phyloP scores from a whole-genome alignment of 2,797 vertebrate genomes.

The Anableps anableps region DNA sequence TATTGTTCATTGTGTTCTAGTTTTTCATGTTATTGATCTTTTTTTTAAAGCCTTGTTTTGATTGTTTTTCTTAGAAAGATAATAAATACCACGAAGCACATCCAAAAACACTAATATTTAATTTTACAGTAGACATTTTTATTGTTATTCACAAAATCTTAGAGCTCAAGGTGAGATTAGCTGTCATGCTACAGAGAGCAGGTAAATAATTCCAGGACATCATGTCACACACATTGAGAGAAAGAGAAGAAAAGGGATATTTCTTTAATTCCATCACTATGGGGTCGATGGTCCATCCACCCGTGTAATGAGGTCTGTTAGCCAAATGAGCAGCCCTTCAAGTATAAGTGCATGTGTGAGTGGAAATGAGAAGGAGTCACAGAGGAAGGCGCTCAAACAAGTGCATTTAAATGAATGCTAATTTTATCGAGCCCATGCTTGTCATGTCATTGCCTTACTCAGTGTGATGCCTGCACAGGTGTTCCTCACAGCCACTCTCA shows the following conservation, averaged over 20 bases:
- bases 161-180: constrained; percentile 64
- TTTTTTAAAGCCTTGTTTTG: neutral
- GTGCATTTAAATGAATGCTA: constrained; percentile 39
- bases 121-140: constrained; percentile 40
- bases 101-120: constrained; percentile 5
- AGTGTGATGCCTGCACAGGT: constrained; percentile 30
- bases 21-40: constrained; percentile 5
- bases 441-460: constrained; percentile 21
- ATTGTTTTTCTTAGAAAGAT: neutral
- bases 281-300: constrained; percentile 75
- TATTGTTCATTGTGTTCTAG: neutral
- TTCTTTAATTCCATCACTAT: constrained; percentile 71
- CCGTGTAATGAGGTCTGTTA: constrained; percentile 80
- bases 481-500: constrained; percentile 28
- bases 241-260: constrained; percentile 62
- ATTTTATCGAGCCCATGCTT: constrained; percentile 18
- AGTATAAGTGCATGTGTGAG: constrained; percentile 51
- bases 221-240: constrained; percentile 58
- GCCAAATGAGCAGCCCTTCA: constrained; percentile 75
- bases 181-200: constrained; percentile 63
- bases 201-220: constrained; percentile 74
- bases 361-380: constrained; percentile 16
- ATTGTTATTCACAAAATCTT: constrained; percentile 27
- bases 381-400: constrained; percentile 41
- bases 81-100: neutral